Evolutionary conservation across 1,140 invertebrate genomes (phyloP), one percentile per base, ranked within the genome.

Genomic region (Danaus melanippus): DNA sequence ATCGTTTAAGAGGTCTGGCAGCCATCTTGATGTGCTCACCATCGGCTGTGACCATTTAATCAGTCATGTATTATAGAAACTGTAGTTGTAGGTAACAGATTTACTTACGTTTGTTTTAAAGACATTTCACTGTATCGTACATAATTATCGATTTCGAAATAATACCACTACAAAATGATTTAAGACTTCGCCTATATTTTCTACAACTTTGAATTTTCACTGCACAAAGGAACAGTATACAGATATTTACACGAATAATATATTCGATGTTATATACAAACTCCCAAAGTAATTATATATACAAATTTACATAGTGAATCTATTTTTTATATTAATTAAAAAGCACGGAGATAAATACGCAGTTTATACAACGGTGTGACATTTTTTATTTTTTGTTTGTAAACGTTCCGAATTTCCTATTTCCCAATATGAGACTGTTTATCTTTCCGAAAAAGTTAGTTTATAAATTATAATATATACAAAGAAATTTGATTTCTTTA

Each of bases 281-380:
- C 42, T 60, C 44, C 41, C 32, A 47, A 8, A 54, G 42, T 62
- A 42, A 57, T 12, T 8, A 49, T 61, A 60, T 74, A 57, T 64
- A 60, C 61, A 69, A 60, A 62, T 75, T 68, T 60, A 71, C 62
- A 67, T 40, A 49, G 47, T 56, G 54, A 66, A 67, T 60, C 60
- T 60, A 60, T 46, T 62, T 56, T 50, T 63, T 58, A 52, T 56
- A 51, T 46, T 50, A 62, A 53, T 58, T 32, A 68, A 66, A 67
- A 67, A 66, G 51, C 56, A 72, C 66, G 62, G 46, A 67, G 57
- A 42, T 66, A 68, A 71, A 76, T 74, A 74, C 73, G 73, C 69
- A 72, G 57, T 73, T 66, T 49, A 53, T 66, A 61, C 44, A 48
- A 69, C 61, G 58, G 47, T 68, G 56, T 76, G 76, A 76, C 74